Evolutionary conservation across 2,888 invertebrate genomes (phyloP), one percentile per base, ranked within the genome.

Genomic region (Dascillus cervinus): DNA sequence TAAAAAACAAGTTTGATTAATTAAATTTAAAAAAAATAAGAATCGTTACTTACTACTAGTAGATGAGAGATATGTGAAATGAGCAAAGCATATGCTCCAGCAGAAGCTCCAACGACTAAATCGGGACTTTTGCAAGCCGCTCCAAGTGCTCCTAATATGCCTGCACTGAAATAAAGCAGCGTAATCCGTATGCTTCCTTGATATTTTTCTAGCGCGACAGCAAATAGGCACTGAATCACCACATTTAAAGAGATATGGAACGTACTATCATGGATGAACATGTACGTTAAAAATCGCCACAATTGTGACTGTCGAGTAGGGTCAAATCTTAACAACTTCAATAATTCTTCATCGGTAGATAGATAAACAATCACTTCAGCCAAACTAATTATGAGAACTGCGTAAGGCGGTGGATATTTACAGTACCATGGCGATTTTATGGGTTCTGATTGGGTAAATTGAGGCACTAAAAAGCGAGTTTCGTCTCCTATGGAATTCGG

Each of bases 21-120:
- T 4, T 8, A 17, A n/a, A n/a, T n/a, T n/a, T n/a, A 12, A 24
- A 2, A 24, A 24, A 24, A 24, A 11, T 6, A 24, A 15, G 6
- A 6, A 9, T 14, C 9, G 5, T n/a, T 27, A 52, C 61, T 63
- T 62, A 79, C 79, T 68, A 88, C 68, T 54, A 82, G 69, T 43
- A 90, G 77, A 65, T 92, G 87, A 27, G 91, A 79, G 32, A 91
- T 68, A 61, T 92, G 88, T 39, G 91, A 87, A 28, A 86, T 82
- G 39, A 92, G 73, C 44, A 94, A 67, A 12, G 89, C 85, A 62
- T 91, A 94, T 32, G 91, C 88, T 4, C 91, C 92, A 1, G 88
- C 91, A 0, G 90, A 90, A 19, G 91, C 86, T 11, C 94, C 94
- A 26, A 89, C 81, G 47, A 94, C 75, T 51, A 78, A 76, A 37